A percentile compares a stretch with the other conserved stretches of the same genome.
Evolutionary conservation across 2,113 vertebrate species (phyloP).

Genomic region (Leptobrachium leishanense): DNA sequence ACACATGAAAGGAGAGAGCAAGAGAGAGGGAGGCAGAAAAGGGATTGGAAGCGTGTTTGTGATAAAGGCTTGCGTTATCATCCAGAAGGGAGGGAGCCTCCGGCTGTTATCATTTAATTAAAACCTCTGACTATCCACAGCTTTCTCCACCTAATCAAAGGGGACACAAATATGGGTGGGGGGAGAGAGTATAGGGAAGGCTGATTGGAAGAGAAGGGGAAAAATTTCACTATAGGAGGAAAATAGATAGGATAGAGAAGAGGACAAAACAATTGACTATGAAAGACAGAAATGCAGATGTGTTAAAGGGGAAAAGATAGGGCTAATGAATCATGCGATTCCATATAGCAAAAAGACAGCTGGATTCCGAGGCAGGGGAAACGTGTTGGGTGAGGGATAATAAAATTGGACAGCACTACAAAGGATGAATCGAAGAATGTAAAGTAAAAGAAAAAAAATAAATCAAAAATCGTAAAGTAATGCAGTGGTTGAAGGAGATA

Average conservation of each 20-base stretch:
- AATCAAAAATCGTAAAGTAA: background rate
- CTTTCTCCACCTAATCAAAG: constrained; percentile 59
- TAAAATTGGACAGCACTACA: too few relatives aligned
- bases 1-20: constrained; percentile 48
- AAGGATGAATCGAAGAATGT: background rate
- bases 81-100: constrained; percentile 56
- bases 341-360: background rate
- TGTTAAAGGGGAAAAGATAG: background rate
- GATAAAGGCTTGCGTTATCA: constrained; percentile 50
- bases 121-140: constrained; percentile 53
- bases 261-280: background rate
- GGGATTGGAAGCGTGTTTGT: constrained; percentile 40
- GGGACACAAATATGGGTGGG: constrained; percentile 53
- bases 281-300: background rate
- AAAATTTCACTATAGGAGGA: constrained; percentile 3
- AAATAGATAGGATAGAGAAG: background rate
- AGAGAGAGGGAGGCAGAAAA: constrained; percentile 36
- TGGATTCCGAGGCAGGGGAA: background rate
- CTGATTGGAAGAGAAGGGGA: background rate
- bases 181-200: constrained; percentile 13
- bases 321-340: too few relatives aligned
- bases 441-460: background rate
- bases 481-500: background rate
- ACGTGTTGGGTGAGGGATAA: background rate
- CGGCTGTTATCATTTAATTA: constrained; percentile 69